A percentile compares a stretch with the other conserved stretches of the same genome.
These are phyloP conservation scores for Pavo muticus DNA, from an alignment of 2,113 vertebrate species.

Conservation along the genomic window DNA sequence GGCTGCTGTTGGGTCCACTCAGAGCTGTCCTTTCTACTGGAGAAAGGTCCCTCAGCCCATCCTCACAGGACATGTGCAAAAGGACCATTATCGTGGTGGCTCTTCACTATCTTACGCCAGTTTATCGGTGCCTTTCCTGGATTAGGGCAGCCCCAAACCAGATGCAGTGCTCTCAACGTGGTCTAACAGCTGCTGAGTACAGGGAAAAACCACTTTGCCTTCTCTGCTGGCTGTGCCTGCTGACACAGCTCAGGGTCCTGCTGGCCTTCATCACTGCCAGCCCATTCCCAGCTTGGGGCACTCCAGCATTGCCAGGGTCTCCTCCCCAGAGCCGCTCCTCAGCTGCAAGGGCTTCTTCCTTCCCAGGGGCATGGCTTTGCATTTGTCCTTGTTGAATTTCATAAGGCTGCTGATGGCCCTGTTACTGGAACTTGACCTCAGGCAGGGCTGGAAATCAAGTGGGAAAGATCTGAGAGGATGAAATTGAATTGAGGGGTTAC, in stretches of 20 bases:
- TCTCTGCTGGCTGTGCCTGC: background rate
- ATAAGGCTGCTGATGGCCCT: background rate
- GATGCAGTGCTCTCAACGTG: fast-evolving
- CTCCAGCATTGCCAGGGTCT: background rate
- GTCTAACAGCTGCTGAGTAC: background rate
- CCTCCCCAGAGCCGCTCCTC: background rate
- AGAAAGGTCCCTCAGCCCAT: background rate
- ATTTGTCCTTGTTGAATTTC: conserved; percentile 26
- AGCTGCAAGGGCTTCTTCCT: background rate
- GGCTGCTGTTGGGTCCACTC: background rate
- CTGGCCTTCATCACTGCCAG: background rate
- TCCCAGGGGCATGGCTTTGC: fast-evolving
- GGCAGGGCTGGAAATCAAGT: background rate
- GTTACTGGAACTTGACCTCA: conserved; percentile 41
- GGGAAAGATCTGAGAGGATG: conserved; percentile 4
- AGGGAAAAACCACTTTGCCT: background rate
- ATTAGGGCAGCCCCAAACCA: background rate
- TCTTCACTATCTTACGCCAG: background rate
- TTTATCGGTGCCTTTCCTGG: fast-evolving
- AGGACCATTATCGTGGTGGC: fast-evolving
- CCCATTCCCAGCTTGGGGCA: background rate
- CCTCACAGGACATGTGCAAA: fast-evolving
- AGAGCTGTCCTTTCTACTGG: background rate
- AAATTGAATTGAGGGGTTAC: conserved; percentile 38
- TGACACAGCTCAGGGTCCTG: background rate